Evolutionary conservation across 2,113 vertebrate species (phyloP).

Genomic region (mouse (Mus musculus)): GRCm39 chr9:37133501-37134000

Average conservation of each 20-base stretch:
- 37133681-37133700: not conserved
- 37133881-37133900: constrained; percentile 91
- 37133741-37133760: not conserved
- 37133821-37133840: constrained; percentile 86
- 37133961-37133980: not conserved
- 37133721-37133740: not conserved
- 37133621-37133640: not conserved
- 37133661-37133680: not conserved
- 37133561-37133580: not conserved
- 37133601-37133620: not conserved
- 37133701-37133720: not conserved
- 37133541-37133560: not conserved
- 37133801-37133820: constrained; percentile 90
- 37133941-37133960: not conserved
- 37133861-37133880: constrained; percentile 91
- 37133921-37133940: not conserved
- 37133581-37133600: not conserved
- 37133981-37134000: not conserved
- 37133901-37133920: not conserved
- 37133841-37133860: constrained; percentile 91
- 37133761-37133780: constrained; percentile 87
- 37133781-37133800: constrained; percentile 94
- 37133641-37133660: not conserved
- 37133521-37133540: not conserved
- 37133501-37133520: constrained; percentile 2